Percentiles rank a stretch among this genome's conserved stretches.
These are phyloP conservation scores for Numenius phaeopus DNA, from an alignment of 2,797 vertebrate genomes.

Conservation along the genomic window DNA sequence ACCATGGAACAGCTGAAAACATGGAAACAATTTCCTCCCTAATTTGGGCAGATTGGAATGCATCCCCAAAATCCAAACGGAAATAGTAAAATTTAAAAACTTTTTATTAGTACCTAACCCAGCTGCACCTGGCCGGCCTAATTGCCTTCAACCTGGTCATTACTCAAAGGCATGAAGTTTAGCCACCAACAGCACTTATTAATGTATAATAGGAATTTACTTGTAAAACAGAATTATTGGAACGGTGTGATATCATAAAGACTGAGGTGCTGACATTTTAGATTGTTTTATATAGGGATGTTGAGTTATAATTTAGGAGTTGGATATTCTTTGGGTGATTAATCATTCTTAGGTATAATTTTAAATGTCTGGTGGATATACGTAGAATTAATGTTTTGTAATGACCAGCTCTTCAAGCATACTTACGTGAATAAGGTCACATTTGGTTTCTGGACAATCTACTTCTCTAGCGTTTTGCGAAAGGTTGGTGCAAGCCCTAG, in stretches of 20 bases:
- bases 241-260: conserved; percentile 85
- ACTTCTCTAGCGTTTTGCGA: background rate
- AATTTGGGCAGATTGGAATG: conserved; percentile 84
- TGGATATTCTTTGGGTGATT: conserved; percentile 75
- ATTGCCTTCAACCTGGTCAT: conserved; percentile 89
- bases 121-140: conserved; percentile 95
- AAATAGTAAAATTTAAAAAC: conserved; percentile 97
- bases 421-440: conserved; percentile 17
- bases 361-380: conserved; percentile 43
- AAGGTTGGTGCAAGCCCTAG: conserved; percentile 4
- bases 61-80: conserved; percentile 87
- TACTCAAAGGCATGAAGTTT: conserved; percentile 83
- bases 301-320: conserved; percentile 79
- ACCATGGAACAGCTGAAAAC: conserved; percentile 76
- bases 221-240: conserved; percentile 86
- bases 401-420: conserved; percentile 28
- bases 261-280: conserved; percentile 82
- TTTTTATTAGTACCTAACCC: conserved; percentile 88
- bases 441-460: conserved; percentile 39
- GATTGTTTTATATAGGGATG: conserved; percentile 79
- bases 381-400: conserved; percentile 46
- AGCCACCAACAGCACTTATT: conserved; percentile 86
- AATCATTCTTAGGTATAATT: conserved; percentile 73
- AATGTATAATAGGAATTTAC: conserved; percentile 87
- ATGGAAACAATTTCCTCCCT: conserved; percentile 82